phyloP scores from a whole-genome alignment of 1,140 invertebrate genomes.

The Philopotamus ludificatus region DNA sequence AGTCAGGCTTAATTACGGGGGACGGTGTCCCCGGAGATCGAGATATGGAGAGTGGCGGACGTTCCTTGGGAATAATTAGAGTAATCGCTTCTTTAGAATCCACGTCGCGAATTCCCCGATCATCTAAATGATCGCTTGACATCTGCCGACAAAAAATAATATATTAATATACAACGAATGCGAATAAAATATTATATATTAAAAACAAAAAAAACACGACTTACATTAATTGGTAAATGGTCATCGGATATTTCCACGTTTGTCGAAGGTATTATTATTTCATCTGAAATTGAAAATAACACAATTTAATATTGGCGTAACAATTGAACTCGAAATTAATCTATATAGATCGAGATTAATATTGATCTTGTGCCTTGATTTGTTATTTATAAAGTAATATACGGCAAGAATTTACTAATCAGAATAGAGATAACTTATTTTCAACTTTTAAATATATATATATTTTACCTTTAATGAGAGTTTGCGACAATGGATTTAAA shows the following conservation, averaged over 20 bases:
- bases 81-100: constrained; percentile 30
- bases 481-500: constrained; percentile 29
- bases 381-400: no score
- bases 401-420: no score
- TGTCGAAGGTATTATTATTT: constrained; percentile 18
- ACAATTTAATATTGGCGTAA: no score
- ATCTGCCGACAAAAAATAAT: constrained; percentile 25
- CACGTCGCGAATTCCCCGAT: constrained; percentile 12
- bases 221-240: constrained; percentile 39
- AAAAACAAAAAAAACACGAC: constrained; percentile 2
- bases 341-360: no score
- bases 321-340: no score
- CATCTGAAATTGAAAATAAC: constrained; percentile 35
- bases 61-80: constrained; percentile 9
- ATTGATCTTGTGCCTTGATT: no score
- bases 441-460: no score
- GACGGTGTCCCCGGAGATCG: constrained; percentile 24
- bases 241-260: constrained; percentile 23
- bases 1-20: constrained; percentile 18
- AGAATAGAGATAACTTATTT: no score
- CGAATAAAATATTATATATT: neutral
- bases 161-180: no score
- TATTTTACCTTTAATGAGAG: constrained; percentile 40
- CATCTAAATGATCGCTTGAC: constrained; percentile 36
- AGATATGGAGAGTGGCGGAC: constrained; percentile 17